A percentile compares a stretch with the other conserved stretches of the same genome.
phyloP scores from a whole-genome alignment of 2,797 vertebrate species.

The Furcifer pardalis region DNA sequence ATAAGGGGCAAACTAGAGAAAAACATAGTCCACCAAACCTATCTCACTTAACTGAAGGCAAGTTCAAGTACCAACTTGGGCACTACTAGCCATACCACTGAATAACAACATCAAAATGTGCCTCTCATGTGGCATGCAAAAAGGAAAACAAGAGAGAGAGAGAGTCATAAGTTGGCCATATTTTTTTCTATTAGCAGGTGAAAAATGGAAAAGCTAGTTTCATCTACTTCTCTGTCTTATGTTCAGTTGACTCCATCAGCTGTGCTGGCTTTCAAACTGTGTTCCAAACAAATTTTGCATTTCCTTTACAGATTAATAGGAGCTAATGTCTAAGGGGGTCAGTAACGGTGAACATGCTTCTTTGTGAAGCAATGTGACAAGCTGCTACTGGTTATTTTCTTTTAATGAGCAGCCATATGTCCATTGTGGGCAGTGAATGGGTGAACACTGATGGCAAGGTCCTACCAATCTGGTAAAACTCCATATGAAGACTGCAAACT shows the following conservation, averaged over 20 bases:
- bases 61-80: too few relatives aligned
- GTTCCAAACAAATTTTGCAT: not conserved
- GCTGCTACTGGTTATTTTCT: too few relatives aligned
- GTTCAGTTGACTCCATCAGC: not conserved
- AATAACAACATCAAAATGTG: too few relatives aligned
- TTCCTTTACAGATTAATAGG: not conserved
- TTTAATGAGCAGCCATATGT: not conserved
- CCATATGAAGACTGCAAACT: not conserved
- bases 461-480: not conserved
- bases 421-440: not conserved
- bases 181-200: not conserved
- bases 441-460: not conserved
- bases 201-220: not conserved
- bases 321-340: not conserved
- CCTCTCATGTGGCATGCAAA: too few relatives aligned
- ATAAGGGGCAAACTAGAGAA: too few relatives aligned
- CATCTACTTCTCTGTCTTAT: not conserved
- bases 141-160: too few relatives aligned
- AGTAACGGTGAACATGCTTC: not conserved
- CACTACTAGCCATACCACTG: too few relatives aligned
- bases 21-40: too few relatives aligned
- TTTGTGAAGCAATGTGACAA: not conserved
- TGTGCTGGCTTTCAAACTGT: not conserved
- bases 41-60: too few relatives aligned
- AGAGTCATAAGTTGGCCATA: not conserved